Conservation (phyloP, 2,888 invertebrate genomes). For the Seira musarum region DNA sequence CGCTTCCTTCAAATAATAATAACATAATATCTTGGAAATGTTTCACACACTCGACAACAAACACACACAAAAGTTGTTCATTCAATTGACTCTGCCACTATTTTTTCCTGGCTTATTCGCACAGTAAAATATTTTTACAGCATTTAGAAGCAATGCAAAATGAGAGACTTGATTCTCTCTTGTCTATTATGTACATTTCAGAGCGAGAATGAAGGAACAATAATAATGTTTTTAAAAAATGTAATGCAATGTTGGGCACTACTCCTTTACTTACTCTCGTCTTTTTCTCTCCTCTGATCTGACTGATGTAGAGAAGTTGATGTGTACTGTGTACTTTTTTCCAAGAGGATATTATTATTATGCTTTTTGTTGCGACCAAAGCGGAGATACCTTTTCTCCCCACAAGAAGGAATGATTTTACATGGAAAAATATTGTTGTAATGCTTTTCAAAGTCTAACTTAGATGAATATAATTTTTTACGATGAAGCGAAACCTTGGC, state of each 20-base stretch:
- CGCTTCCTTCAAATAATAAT: constrained; percentile 57
- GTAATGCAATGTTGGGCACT: constrained; percentile 57
- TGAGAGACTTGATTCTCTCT: constrained; percentile 13
- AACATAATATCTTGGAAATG: constrained; percentile 58
- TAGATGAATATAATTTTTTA: constrained; percentile 54
- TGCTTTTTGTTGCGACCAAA: constrained; percentile 54
- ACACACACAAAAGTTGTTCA: constrained; percentile 27
- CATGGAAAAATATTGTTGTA: constrained; percentile 52
- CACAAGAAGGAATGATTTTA: constrained; percentile 40
- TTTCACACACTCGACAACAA: constrained; percentile 40
- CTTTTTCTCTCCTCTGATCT: constrained; percentile 16
- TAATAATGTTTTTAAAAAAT: constrained; percentile 53
- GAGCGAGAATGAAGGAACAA: constrained; percentile 46
- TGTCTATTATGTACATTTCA: constrained; percentile 56
- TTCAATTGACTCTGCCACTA: too few relatives aligned
- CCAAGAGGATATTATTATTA: constrained; percentile 55
- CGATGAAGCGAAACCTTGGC: too few relatives aligned
- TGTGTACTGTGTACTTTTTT: constrained; percentile 38
- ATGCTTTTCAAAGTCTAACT: constrained; percentile 59
- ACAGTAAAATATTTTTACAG: too few relatives aligned
- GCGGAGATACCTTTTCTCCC: constrained; percentile 54
- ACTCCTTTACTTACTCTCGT: constrained; percentile 28
- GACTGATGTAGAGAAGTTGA: constrained; percentile 24
- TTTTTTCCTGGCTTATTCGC: too few relatives aligned
- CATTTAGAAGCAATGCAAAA: too few relatives aligned